Conservation (phyloP, 2,113 vertebrate species). For the Tangachromis dhanisi region DNA sequence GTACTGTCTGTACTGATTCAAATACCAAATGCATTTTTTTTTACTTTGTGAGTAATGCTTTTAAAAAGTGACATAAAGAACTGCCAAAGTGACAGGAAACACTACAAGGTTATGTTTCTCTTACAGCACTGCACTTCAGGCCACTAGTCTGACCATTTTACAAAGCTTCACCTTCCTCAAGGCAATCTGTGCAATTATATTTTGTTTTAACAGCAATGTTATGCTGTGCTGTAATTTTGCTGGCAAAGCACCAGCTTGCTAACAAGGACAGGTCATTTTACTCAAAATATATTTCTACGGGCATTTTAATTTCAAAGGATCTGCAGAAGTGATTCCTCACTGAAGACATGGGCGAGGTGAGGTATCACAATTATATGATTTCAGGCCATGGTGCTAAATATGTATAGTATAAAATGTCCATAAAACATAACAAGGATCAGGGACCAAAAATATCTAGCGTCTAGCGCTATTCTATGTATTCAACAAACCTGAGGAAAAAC, state of each 20-base stretch:
- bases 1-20: neutral
- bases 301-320: neutral
- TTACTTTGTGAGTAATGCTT: neutral
- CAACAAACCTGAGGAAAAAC: neutral
- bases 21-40: neutral
- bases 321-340: slow-evolving; percentile 2
- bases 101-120: neutral
- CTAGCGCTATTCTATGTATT: neutral
- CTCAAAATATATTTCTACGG: neutral
- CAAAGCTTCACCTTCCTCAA: neutral
- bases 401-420: neutral
- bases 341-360: neutral
- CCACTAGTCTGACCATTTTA: neutral
- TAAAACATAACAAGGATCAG: neutral
- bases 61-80: neutral
- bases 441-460: neutral
- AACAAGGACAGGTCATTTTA: slow-evolving; percentile 15
- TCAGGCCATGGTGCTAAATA: neutral
- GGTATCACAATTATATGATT: neutral
- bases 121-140: neutral
- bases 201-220: neutral
- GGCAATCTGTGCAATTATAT: neutral
- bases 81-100: neutral
- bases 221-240: neutral
- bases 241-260: slow-evolving; percentile 15